Evolutionary conservation across 30 jellyfish, hydroid and myxozoan genomes (phyloP).

Genomic region (Aurelia sp.): DNA sequence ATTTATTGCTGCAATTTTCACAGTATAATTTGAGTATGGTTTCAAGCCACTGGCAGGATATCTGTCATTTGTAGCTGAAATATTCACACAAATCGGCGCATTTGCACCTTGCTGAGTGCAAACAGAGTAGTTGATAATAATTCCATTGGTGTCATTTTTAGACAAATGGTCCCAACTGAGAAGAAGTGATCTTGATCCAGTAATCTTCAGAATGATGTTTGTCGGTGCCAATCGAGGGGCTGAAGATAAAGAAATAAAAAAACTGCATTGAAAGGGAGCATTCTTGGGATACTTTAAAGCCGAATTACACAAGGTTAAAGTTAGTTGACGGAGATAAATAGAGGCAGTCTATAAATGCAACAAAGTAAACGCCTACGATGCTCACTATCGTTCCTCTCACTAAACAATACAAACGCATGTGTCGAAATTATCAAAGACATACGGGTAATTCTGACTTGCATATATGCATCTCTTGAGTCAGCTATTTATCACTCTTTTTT

Average conservation of each 20-base stretch:
- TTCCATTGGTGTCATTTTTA: conserved; percentile 52
- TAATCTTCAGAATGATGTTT: neutral
- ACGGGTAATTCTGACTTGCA: too few relatives aligned
- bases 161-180: conserved; percentile 35
- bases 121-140: conserved; percentile 15
- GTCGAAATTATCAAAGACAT: too few relatives aligned
- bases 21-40: conserved; percentile 63
- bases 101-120: neutral
- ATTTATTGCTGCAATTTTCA: conserved; percentile 55
- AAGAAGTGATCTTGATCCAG: conserved; percentile 23
- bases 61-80: neutral
- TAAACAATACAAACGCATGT: too few relatives aligned
- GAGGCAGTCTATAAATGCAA: too few relatives aligned
- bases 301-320: too few relatives aligned
- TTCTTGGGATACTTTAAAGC: too few relatives aligned
- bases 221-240: conserved; percentile 48
- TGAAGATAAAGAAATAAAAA: neutral
- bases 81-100: neutral
- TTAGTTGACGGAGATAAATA: too few relatives aligned
- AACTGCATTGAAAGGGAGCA: too few relatives aligned
- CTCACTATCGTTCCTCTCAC: too few relatives aligned
- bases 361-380: too few relatives aligned
- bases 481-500: too few relatives aligned
- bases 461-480: too few relatives aligned
- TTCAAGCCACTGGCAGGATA: conserved; percentile 3